Conservation (phyloP, 1,140 invertebrate genomes). For the Caenorhabditis brenneri region DNA sequence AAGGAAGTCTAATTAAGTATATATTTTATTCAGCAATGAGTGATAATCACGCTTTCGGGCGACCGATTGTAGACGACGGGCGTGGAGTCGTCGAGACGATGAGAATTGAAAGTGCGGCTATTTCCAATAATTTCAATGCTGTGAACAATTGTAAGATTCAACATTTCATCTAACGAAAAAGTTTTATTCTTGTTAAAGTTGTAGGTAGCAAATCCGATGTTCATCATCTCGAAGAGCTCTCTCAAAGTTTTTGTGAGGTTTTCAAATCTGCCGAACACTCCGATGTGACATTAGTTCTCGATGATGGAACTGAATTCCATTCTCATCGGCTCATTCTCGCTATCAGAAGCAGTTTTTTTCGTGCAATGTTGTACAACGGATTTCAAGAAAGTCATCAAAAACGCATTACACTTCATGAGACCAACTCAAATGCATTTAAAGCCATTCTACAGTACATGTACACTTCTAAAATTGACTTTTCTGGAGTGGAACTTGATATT, state of each 20-base stretch:
- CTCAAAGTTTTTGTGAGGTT: not conserved
- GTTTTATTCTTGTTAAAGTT: not conserved
- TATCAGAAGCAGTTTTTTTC: not conserved
- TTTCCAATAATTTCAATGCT: slow-evolving; percentile 24
- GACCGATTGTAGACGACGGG: not conserved
- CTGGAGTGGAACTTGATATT: slow-evolving; percentile 7
- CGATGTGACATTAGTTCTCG: not conserved
- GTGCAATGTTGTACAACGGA: not conserved
- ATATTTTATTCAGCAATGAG: not conserved
- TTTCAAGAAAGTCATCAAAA: not conserved
- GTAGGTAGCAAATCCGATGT: not conserved
- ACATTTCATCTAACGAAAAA: too few relatives aligned
- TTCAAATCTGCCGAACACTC: not conserved
- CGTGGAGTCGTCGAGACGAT: not conserved
- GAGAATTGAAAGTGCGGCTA: not conserved
- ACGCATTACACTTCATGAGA: not conserved
- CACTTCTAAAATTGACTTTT: slow-evolving; percentile 17
- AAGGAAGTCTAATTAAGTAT: not conserved
- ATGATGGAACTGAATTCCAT: not conserved
- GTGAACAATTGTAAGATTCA: not conserved
- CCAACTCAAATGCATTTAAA: not conserved
- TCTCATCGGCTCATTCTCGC: not conserved
- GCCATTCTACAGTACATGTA: slow-evolving; percentile 6
- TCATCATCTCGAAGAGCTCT: not conserved
- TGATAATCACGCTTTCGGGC: not conserved